Base-by-base conservation (phyloP, 2,113 vertebrate genomes). In the Ameiurus melas region DNA sequence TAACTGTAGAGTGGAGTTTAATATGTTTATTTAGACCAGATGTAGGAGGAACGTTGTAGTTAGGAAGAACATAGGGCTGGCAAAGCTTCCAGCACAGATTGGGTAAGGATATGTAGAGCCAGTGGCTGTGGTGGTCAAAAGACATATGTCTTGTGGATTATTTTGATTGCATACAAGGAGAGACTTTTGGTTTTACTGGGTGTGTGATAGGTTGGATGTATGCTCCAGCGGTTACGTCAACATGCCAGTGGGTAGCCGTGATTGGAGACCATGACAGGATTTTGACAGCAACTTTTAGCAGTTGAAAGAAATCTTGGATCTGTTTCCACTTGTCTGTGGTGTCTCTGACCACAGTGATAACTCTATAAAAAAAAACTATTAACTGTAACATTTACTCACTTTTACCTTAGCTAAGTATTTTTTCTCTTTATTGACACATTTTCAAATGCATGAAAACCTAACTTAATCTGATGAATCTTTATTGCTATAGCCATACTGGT, bases 11-110 rank as follows among this genome's bases (percentile, higher is more conserved):
- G 75, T 86, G 1, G 87, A 90, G 89, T 86, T 81, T 83, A 90
- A 89, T 57, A 86, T 84, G 87, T 87, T 91, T 90, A 96, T 95
- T 92, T 64, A 81, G 94, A 93, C 92, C 94, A 95, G 88, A 93
- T 96, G 94, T 94, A 90, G 86, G 85, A 86, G 92, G 87, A 89
- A 94, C 84, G 89, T 91, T 90, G 89, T 90, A 62, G 33, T 20
- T 43, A 87, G 64, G 39, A 73, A 91, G 86, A 89, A 89, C 66
- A 89, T n/a, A 73, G 77, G 55, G 57, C 78, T 84, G 75, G 84
- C 83, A 60, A 36, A 33, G 51, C 62, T 87, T 88, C 86, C 62
- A 89, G 84, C 64, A 80, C 85, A 71, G 90, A 86, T 89, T 85
- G 88, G 66, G 79, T 3, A 14, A 90, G 70, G 91, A 77, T 86